These are phyloP conservation scores for Falco biarmicus DNA, from an alignment of 2,797 vertebrate species.

Conservation along the genomic window DNA sequence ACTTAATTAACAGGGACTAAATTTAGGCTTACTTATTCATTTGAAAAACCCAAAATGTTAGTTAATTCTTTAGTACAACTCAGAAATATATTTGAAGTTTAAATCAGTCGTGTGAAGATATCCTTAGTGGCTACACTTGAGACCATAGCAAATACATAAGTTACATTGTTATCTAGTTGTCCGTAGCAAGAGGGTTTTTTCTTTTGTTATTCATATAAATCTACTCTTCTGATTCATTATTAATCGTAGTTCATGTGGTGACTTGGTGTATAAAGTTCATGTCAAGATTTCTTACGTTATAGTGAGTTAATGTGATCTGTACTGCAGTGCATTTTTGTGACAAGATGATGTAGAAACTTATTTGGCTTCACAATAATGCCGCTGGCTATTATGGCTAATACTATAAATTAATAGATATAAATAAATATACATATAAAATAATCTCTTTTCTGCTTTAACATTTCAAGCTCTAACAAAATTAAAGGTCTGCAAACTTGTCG, in stretches of 20 bases:
- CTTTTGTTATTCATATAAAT: conserved; percentile 55
- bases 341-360: not conserved
- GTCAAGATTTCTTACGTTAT: conserved; percentile 58
- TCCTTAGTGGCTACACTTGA: not conserved
- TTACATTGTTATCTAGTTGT: conserved; percentile 56
- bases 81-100: not conserved
- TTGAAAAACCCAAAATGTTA: not conserved
- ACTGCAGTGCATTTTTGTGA: not conserved
- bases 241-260: conserved; percentile 68
- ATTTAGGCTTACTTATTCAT: conserved; percentile 36
- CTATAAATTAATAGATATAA: not conserved
- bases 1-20: conserved; percentile 1
- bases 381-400: not conserved
- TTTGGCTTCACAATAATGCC: not conserved
- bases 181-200: conserved; percentile 8
- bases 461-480: not conserved
- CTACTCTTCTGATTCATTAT: conserved; percentile 69
- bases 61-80: conserved; percentile 4
- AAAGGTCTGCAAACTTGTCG: not conserved
- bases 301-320: conserved; percentile 43
- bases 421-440: not conserved
- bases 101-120: conserved; percentile 3
- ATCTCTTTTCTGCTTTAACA: not conserved
- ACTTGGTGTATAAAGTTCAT: conserved; percentile 53
- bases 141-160: conserved; percentile 33